Evolutionary conservation across 2,888 invertebrate species (phyloP).

Genomic region (Drosophila buzzatii): DNA sequence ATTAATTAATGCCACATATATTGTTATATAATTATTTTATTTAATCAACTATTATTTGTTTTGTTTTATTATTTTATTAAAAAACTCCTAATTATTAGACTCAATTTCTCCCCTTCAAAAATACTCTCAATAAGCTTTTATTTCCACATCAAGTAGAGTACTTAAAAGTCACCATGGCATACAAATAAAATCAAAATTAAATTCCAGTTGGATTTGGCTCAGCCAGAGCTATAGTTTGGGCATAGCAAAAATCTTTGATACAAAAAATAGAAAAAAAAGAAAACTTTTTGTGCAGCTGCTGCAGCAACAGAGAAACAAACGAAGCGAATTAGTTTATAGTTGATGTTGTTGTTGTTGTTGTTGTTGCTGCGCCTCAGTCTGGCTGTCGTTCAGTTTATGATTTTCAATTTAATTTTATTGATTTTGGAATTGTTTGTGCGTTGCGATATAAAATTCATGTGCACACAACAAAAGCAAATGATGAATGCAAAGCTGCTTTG

Average conservation of each 20-base stretch:
- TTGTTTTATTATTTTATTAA: no score
- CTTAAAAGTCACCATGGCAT: background rate
- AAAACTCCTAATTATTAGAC: no score
- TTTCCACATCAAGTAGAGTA: background rate
- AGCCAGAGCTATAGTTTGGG: background rate
- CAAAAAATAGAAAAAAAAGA: background rate
- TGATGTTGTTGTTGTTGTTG: slow-evolving; percentile 6
- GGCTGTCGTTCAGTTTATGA: slow-evolving; percentile 45
- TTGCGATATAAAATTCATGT: slow-evolving; percentile 58
- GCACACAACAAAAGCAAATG: slow-evolving; percentile 36
- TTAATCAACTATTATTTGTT: no score
- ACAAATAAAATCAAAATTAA: background rate
- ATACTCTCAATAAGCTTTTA: background rate
- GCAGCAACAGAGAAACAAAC: slow-evolving; percentile 26
- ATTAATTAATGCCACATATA: no score
- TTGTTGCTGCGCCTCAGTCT: slow-evolving; percentile 9
- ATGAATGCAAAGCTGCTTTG: slow-evolving; percentile 71
- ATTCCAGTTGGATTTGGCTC: background rate
- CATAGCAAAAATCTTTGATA: slow-evolving; percentile 9
- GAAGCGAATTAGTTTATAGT: slow-evolving; percentile 26
- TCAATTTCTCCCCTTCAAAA: background rate
- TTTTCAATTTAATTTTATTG: slow-evolving; percentile 76
- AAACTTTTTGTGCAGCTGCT: slow-evolving; percentile 36
- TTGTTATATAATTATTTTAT: no score
- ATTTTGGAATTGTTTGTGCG: slow-evolving; percentile 61